Evolutionary conservation across 1,140 invertebrate genomes (phyloP).

Genomic region (Neomicropteryx cornuta): DNA sequence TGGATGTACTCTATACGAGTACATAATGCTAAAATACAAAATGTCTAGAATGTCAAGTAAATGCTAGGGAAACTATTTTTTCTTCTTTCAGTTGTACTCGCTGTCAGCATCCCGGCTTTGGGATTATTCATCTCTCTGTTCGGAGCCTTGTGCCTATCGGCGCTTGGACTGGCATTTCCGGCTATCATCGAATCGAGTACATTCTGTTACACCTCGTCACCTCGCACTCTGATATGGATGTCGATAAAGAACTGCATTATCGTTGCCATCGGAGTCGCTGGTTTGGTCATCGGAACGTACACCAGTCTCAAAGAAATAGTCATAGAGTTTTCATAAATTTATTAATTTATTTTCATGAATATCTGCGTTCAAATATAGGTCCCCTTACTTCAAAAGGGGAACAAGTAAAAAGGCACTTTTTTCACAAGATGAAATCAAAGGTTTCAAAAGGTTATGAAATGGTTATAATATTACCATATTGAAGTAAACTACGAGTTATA

Average conservation of each 20-base stretch:
- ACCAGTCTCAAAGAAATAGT: conserved; percentile 56
- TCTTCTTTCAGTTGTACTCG: conserved; percentile 58
- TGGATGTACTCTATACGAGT: not conserved
- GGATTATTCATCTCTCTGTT: conserved; percentile 79
- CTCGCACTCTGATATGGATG: conserved; percentile 36
- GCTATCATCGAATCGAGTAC: conserved; percentile 60
- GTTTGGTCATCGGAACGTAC: conserved; percentile 58
- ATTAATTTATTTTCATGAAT: too few species aligned
- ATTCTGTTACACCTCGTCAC: conserved; percentile 45
- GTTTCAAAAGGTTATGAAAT: too few species aligned
- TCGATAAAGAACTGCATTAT: conserved; percentile 57
- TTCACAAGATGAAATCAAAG: too few species aligned
- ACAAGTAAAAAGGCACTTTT: too few species aligned
- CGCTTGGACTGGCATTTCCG: conserved; percentile 77
- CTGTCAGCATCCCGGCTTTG: conserved; percentile 66
- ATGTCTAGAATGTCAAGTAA: conserved; percentile 1
- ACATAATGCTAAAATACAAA: not conserved
- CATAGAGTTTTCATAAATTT: conserved; percentile 40
- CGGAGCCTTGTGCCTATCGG: conserved; percentile 72
- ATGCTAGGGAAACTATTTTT: too few species aligned
- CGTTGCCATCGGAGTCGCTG: conserved; percentile 53
- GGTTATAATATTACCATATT: too few species aligned
- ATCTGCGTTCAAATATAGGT: too few species aligned
- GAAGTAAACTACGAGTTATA: too few species aligned
- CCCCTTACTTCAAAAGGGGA: too few species aligned